These are phyloP conservation scores for Panopea generosa DNA, from an alignment of 2,888 invertebrate species.

Conservation along the genomic window DNA sequence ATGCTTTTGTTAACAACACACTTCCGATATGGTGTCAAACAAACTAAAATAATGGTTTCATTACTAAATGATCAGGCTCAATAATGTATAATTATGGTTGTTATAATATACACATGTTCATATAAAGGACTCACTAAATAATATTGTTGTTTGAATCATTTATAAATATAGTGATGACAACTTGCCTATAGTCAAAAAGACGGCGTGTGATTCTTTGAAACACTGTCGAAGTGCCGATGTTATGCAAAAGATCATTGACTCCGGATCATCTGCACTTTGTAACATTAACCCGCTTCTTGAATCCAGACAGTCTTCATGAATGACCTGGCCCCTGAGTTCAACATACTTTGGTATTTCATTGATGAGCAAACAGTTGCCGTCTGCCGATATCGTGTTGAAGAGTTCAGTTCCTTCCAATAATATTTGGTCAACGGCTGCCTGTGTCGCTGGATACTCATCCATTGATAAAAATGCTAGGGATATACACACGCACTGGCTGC, in stretches of 20 bases:
- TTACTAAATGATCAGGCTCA: too few species aligned
- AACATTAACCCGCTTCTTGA: too few species aligned
- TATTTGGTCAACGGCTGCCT: constrained; percentile 11
- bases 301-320: too few species aligned
- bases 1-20: too few species aligned
- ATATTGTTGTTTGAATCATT: too few species aligned
- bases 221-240: constrained; percentile 2
- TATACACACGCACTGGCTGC: constrained; percentile 32
- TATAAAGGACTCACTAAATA: too few species aligned
- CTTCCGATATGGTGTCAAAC: too few species aligned
- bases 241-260: too few species aligned
- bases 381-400: neutral
- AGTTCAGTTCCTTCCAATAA: constrained; percentile 2
- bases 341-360: neutral
- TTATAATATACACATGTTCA: too few species aligned
- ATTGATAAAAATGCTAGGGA: constrained; percentile 19
- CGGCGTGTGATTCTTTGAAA: constrained; percentile 7
- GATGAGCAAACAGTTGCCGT: constrained; percentile 3
- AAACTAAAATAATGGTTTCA: too few species aligned
- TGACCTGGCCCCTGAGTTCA: neutral
- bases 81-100: too few species aligned
- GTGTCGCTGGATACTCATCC: constrained; percentile 7
- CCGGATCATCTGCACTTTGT: too few species aligned
- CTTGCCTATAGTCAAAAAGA: constrained; percentile 26
- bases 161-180: neutral